These are phyloP conservation scores for Phocoena phocoena DNA, from an alignment of 2,113 vertebrate genomes.

Conservation along the genomic window DNA sequence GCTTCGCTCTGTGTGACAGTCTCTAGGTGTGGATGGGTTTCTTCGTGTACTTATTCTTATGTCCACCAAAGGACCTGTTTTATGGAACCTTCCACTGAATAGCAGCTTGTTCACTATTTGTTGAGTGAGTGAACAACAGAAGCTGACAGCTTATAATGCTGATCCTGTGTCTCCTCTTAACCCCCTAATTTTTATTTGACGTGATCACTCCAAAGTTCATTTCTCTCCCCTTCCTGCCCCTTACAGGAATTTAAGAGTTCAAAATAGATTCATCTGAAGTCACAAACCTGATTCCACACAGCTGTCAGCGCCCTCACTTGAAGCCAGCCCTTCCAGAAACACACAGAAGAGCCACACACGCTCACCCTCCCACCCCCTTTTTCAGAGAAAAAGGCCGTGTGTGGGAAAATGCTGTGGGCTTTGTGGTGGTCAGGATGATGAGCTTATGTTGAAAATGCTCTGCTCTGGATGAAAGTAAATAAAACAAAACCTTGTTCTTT, in stretches of 20 bases:
- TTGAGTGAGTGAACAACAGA: not conserved
- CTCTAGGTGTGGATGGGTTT: too few species aligned
- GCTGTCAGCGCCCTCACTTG: not conserved
- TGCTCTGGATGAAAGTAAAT: conserved; percentile 64
- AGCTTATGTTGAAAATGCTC: conserved; percentile 65
- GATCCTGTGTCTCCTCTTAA: not conserved
- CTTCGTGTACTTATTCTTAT: not conserved
- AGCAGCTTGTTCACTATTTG: not conserved
- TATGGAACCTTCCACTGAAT: accelerated
- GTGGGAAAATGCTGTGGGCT: not conserved
- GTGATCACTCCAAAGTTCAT: not conserved
- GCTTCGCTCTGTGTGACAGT: accelerated
- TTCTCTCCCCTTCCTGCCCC: not conserved
- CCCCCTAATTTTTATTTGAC: not conserved
- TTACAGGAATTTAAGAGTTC: not conserved
- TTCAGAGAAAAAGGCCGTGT: not conserved
- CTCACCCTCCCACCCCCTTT: not conserved
- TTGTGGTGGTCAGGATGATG: not conserved
- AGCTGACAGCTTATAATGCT: not conserved
- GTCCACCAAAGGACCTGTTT: not conserved
- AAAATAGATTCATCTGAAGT: not conserved
- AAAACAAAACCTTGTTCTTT: conserved; percentile 56
- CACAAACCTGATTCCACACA: not conserved
- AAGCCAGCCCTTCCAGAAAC: conserved; percentile 12
- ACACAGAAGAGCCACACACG: not conserved